A percentile compares a stretch with the other conserved stretches of the same genome.
Conservation (phyloP, 2,113 vertebrate genomes). For the Elephas maximus region DNA sequence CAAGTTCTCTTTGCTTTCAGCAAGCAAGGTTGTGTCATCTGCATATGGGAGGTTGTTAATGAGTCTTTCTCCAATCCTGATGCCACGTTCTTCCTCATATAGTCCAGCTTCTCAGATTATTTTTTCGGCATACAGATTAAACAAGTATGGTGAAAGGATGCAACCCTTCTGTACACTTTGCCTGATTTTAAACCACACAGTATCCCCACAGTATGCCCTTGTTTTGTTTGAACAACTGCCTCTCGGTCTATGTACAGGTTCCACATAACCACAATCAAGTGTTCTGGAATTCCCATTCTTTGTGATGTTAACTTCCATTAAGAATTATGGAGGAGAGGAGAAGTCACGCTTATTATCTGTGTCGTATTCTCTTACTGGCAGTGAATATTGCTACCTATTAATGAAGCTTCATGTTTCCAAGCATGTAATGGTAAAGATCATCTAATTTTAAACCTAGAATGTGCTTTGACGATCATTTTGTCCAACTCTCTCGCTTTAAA, state of each 20-base stretch:
- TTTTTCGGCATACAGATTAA: neutral
- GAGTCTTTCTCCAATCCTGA: neutral
- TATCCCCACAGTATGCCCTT: neutral
- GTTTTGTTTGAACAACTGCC: neutral
- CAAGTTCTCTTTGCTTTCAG: neutral
- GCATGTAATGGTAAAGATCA: slow-evolving; percentile 21
- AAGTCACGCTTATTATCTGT: neutral
- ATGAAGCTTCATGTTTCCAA: neutral
- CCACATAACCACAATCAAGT: neutral
- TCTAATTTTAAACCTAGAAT: slow-evolving; percentile 34
- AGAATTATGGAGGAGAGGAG: slow-evolving; percentile 57
- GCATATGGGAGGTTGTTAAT: neutral
- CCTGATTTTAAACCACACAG: neutral
- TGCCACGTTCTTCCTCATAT: neutral
- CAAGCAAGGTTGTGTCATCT: neutral
- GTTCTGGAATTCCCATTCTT: neutral
- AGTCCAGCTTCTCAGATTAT: neutral
- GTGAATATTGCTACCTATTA: slow-evolving; percentile 31
- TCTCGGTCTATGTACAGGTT: neutral
- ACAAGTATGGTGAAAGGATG: neutral
- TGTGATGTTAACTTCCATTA: slow-evolving; percentile 36
- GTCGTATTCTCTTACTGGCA: neutral
- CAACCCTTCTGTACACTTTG: neutral
- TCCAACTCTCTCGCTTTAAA: slow-evolving; percentile 4
- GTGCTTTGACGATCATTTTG: slow-evolving; percentile 5